These are phyloP conservation scores for Drosophila nigricruria DNA, from an alignment of 2,888 invertebrate genomes.

Conservation along the genomic window DNA sequence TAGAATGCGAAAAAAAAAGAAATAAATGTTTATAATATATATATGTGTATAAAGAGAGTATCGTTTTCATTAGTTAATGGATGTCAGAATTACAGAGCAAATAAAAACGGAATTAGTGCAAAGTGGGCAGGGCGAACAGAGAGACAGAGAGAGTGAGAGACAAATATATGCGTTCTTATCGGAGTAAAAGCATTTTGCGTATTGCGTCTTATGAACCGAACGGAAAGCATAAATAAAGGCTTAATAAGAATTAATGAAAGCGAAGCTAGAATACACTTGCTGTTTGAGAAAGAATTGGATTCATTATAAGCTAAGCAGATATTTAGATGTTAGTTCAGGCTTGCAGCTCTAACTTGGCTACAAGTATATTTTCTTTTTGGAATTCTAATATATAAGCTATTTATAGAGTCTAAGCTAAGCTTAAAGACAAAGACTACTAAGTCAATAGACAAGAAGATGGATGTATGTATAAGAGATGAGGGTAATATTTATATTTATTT, in stretches of 20 bases:
- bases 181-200: not conserved
- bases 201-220: constrained; percentile 6
- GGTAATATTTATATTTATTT: too few relatives aligned
- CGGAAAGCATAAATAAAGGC: not conserved
- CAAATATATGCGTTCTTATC: constrained; percentile 37
- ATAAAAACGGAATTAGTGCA: constrained; percentile 47
- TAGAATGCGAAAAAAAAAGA: constrained; percentile 64
- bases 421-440: not conserved
- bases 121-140: constrained; percentile 1
- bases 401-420: too few relatives aligned
- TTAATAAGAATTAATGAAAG: not conserved
- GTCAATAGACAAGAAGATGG: too few relatives aligned
- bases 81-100: constrained; percentile 37
- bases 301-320: not conserved
- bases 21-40: constrained; percentile 5
- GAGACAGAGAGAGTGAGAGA: not conserved
- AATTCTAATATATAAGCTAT: too few relatives aligned
- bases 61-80: constrained; percentile 72
- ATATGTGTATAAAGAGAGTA: constrained; percentile 20
- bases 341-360: not conserved
- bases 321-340: not conserved
- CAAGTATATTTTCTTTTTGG: not conserved
- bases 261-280: constrained; percentile 4
- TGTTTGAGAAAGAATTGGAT: accelerated
- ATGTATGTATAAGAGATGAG: too few relatives aligned